Conservation (phyloP, 2,797 vertebrate species). For the Macropodus opercularis region DNA sequence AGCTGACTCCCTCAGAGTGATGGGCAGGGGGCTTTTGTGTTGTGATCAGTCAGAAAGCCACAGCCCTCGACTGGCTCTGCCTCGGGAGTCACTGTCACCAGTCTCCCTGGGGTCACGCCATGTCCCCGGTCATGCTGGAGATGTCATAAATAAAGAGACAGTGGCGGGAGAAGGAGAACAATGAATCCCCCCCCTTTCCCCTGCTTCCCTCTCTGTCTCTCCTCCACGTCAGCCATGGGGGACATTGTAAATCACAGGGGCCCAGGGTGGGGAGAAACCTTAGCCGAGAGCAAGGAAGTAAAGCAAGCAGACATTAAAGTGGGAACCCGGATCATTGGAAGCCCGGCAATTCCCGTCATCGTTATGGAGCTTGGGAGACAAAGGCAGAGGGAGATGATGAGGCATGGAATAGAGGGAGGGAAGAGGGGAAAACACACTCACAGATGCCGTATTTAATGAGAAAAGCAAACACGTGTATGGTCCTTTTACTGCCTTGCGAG, state of each 20-base stretch:
- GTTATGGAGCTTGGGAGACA: constrained; percentile 60
- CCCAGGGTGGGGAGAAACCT: constrained; percentile 61
- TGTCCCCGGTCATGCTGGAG: constrained; percentile 67
- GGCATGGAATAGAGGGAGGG: neutral
- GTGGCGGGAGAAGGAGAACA: constrained; percentile 67
- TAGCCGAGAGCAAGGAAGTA: constrained; percentile 60
- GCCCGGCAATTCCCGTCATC: constrained; percentile 56
- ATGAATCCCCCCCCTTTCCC: constrained; percentile 53
- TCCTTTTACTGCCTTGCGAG: neutral
- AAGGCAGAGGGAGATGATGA: constrained; percentile 55
- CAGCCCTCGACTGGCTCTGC: constrained; percentile 43
- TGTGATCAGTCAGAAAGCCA: constrained; percentile 58
- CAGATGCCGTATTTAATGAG: constrained; percentile 23
- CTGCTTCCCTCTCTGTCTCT: constrained; percentile 45
- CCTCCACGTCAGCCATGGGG: constrained; percentile 52
- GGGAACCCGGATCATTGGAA: constrained; percentile 57
- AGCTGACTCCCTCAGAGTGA: constrained; percentile 74
- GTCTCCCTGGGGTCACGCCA: constrained; percentile 64
- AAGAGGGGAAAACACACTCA: neutral
- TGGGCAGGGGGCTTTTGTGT: constrained; percentile 67
- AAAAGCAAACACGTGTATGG: constrained; percentile 24
- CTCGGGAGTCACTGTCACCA: constrained; percentile 45
- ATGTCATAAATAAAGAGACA: constrained; percentile 81
- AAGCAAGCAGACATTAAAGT: constrained; percentile 73
- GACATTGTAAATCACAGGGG: constrained; percentile 79